Conservation (phyloP, 2,797 vertebrate species). For the Typhlichthys subterraneus region DNA sequence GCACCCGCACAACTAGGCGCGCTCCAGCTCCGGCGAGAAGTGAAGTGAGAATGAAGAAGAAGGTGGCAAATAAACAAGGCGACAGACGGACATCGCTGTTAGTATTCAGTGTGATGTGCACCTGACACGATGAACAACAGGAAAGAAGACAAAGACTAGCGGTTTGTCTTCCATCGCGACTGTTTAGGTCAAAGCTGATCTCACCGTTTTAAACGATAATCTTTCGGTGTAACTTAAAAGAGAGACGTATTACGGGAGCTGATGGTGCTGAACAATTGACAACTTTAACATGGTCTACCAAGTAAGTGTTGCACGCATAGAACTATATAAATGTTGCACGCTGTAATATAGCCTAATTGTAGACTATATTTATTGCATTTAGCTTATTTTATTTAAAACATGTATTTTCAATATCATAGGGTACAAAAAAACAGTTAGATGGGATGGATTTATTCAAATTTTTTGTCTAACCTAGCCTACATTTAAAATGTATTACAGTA, state of each 20-base stretch:
- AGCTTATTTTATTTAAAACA: too few relatives aligned
- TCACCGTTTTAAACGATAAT: background rate
- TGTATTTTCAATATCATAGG: too few relatives aligned
- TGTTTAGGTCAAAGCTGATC: background rate
- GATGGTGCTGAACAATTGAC: constrained; percentile 1
- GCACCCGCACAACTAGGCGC: constrained; percentile 31
- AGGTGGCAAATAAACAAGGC: constrained; percentile 12
- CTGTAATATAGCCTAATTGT: too few relatives aligned
- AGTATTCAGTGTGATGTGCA: constrained; percentile 6
- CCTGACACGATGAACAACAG: constrained; percentile 23
- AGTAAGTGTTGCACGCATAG: constrained; percentile 28
- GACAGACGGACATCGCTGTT: constrained; percentile 1
- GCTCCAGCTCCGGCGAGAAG: constrained; percentile 21
- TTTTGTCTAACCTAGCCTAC: background rate
- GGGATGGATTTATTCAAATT: too few relatives aligned
- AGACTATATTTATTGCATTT: too few relatives aligned
- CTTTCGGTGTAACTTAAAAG: background rate
- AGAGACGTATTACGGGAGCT: background rate
- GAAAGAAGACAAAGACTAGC: constrained; percentile 19
- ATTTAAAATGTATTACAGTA: too few relatives aligned
- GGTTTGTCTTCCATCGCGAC: constrained; percentile 1
- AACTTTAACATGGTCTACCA: constrained; percentile 1
- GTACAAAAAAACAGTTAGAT: background rate
- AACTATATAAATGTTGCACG: too few relatives aligned
- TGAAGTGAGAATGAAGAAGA: constrained; percentile 2